Conservation (phyloP, 2,888 invertebrate species). For the Tetragnatha montana region DNA sequence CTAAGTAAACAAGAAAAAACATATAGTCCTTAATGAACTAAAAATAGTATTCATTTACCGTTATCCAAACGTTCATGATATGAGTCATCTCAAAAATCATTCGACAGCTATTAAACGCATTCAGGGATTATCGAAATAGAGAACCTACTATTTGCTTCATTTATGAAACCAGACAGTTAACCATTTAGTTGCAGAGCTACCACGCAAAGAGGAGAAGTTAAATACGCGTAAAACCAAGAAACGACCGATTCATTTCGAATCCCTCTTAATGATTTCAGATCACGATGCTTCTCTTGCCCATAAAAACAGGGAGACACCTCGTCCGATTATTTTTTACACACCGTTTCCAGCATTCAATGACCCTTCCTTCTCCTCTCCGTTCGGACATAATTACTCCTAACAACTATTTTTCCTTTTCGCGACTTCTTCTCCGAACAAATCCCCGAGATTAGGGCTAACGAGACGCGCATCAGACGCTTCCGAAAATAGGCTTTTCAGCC, state of each 20-base stretch:
- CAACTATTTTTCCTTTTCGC: slow-evolving; percentile 23
- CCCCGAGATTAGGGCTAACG: slow-evolving; percentile 31
- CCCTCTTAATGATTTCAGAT: not conserved
- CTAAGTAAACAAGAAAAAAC: too few species aligned
- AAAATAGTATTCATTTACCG: too few species aligned
- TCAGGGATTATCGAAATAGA: too few species aligned
- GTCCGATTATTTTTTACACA: not conserved
- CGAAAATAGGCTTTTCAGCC: slow-evolving; percentile 49
- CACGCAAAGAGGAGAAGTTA: not conserved
- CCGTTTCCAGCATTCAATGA: slow-evolving; percentile 28
- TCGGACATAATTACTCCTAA: slow-evolving; percentile 54
- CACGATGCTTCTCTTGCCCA: not conserved
- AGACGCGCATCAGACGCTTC: slow-evolving; percentile 12
- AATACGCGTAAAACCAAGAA: not conserved
- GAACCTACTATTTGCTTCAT: too few species aligned
- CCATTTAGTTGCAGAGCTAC: too few species aligned
- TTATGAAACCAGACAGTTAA: too few species aligned
- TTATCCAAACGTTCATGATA: too few species aligned
- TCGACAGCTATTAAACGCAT: too few species aligned
- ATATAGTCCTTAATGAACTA: too few species aligned
- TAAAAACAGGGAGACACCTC: not conserved
- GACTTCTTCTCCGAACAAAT: not conserved
- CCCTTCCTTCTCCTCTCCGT: slow-evolving; percentile 24
- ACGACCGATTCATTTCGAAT: not conserved
- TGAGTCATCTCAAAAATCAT: too few species aligned